Evolutionary conservation across 2,888 invertebrate species (phyloP).

Genomic region (Leptura quadrifasciata): DNA sequence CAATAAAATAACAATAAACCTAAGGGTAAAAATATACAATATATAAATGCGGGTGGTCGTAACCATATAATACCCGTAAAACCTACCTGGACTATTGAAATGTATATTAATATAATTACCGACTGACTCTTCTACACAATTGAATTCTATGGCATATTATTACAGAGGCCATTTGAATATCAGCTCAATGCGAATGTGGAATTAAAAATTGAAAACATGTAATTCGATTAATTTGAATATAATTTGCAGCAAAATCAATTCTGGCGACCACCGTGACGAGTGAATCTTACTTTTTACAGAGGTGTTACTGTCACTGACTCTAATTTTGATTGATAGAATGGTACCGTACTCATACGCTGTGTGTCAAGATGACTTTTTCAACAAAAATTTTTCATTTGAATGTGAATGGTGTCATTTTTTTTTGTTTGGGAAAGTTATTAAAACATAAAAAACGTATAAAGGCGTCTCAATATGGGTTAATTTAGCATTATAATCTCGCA

Average conservation of each 20-base stretch:
- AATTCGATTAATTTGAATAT: conserved; percentile 10
- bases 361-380: conserved; percentile 22
- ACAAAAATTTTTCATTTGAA: neutral
- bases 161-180: conserved; percentile 26
- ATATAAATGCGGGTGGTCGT: conserved; percentile 40
- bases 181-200: neutral
- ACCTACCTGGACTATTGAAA: conserved; percentile 24
- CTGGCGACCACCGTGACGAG: conserved; percentile 5
- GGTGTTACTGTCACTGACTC: conserved; percentile 62
- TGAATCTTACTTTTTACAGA: conserved; percentile 56
- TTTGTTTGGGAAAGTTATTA: conserved; percentile 32
- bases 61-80: conserved; percentile 18
- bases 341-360: conserved; percentile 1
- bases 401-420: conserved; percentile 20
- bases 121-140: conserved; percentile 18
- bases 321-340: conserved; percentile 66
- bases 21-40: conserved; percentile 16
- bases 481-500: conserved; percentile 10
- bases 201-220: conserved; percentile 12
- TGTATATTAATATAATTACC: conserved; percentile 33
- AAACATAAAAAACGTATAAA: conserved; percentile 3
- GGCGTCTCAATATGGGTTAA: conserved; percentile 12
- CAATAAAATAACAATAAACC: conserved; percentile 40
- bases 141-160: conserved; percentile 5
- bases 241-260: neutral